Evolutionary conservation across 1,140 invertebrate genomes (phyloP), one percentile per base, ranked within the genome.

Genomic region (Agrypnia vestita): DNA sequence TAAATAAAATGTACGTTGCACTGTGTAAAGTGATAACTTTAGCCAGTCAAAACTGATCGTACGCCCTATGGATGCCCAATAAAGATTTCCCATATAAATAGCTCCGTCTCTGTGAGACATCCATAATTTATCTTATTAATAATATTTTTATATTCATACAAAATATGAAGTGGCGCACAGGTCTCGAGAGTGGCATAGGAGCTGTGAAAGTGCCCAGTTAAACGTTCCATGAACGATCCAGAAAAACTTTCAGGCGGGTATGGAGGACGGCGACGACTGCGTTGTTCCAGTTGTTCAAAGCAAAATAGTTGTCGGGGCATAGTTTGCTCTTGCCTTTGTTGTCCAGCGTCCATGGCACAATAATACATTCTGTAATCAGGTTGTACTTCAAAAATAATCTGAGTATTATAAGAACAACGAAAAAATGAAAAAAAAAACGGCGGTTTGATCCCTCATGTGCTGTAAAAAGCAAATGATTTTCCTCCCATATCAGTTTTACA

Each of bases 121-220:
- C n/a, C n/a, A n/a, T n/a, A n/a, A n/a, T n/a, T n/a, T n/a, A n/a
- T n/a, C n/a, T n/a, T n/a, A n/a, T n/a, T 51, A 3, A 51, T 51
- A 4, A 51, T 51, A 15, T 51, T 1, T 4, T 51, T 51, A 3
- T 51, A 51, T 69, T 69, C 11, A 15, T 15, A n/a, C n/a, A n/a
- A n/a, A n/a, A n/a, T n/a, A n/a, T n/a, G n/a, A n/a, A n/a, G n/a
- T 21, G 44, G 9, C n/a, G 67, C 44, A 71, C 15, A 51, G 44
- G 15, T 51, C 46, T 49, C 21, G 49, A 71, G 47, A 8, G 4
- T 12, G n/a, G 43, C 15, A 49, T 17, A 7, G 44, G 17, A 46
- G n/a, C 43, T 25, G 47, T 21, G 47, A 6, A 71, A 71, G 67
- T 21, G 17, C 67, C 67, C 44, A 71, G 67, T 71, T 71, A 71